These are phyloP conservation scores for Drosophila watanabei DNA, from an alignment of 1,140 invertebrate species.

Conservation along the genomic window DNA sequence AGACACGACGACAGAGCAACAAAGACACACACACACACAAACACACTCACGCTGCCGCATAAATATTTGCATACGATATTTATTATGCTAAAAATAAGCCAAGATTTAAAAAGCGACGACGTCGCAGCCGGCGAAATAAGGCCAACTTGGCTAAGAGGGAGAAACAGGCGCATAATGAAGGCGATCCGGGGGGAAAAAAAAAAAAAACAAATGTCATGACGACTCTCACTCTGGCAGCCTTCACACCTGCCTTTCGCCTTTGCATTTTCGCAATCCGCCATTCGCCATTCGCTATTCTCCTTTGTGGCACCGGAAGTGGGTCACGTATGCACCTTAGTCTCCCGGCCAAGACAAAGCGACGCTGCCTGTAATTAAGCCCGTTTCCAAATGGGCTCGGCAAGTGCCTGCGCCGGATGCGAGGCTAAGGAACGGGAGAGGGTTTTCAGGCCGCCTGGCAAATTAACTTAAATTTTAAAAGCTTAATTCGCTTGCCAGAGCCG, in stretches of 20 bases:
- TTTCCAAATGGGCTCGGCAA: slow-evolving; percentile 64
- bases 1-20: slow-evolving; percentile 28
- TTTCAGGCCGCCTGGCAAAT: slow-evolving; percentile 44
- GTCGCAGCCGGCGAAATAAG: slow-evolving; percentile 60
- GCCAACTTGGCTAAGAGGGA: slow-evolving; percentile 55
- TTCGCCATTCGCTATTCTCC: slow-evolving; percentile 44
- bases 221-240: slow-evolving; percentile 70
- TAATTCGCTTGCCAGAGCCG: slow-evolving; percentile 32
- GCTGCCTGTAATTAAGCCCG: slow-evolving; percentile 73
- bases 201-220: slow-evolving; percentile 76
- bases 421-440: slow-evolving; percentile 5
- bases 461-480: slow-evolving; percentile 69
- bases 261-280: slow-evolving; percentile 19
- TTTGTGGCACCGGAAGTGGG: slow-evolving; percentile 77
- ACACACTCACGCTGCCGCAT: slow-evolving; percentile 47
- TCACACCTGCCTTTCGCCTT: slow-evolving; percentile 67
- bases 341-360: slow-evolving; percentile 65
- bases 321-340: slow-evolving; percentile 69
- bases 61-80: slow-evolving; percentile 82
- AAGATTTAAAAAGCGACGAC: slow-evolving; percentile 68
- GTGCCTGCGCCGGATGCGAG: slow-evolving; percentile 33
- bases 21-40: slow-evolving; percentile 35
- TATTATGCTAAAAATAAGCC: slow-evolving; percentile 84
- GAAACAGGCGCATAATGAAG: slow-evolving; percentile 68
- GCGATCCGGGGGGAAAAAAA: slow-evolving; percentile 2